These are phyloP conservation scores for Diarsia mendica DNA, from an alignment of 2,888 invertebrate genomes.

Conservation along the genomic window DNA sequence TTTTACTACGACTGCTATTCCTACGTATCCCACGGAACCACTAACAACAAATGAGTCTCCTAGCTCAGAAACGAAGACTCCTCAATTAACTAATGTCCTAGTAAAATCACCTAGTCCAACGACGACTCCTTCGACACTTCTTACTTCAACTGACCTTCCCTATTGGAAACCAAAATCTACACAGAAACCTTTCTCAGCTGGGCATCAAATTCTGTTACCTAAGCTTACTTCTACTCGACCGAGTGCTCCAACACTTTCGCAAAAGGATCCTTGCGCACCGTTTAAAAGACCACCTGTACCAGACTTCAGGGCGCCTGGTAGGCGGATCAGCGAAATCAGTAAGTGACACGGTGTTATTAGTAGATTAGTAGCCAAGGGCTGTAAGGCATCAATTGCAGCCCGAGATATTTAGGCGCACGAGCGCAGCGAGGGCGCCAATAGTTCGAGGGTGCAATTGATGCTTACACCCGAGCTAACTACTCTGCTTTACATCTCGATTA, in stretches of 20 bases:
- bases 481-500: too few relatives aligned
- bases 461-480: too few relatives aligned
- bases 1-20: background rate
- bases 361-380: too few relatives aligned
- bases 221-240: background rate
- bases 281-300: slow-evolving; percentile 61
- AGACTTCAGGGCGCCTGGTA: slow-evolving; percentile 69
- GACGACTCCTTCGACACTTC: background rate
- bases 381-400: too few relatives aligned
- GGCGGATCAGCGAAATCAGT: slow-evolving; percentile 77
- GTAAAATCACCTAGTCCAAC: background rate
- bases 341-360: slow-evolving; percentile 52
- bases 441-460: too few relatives aligned
- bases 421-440: too few relatives aligned
- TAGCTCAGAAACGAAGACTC: background rate
- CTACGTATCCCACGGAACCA: background rate
- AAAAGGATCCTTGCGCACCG: slow-evolving; percentile 36
- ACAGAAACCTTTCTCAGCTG: background rate
- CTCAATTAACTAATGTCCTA: slow-evolving; percentile 3
- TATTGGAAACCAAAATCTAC: slow-evolving; percentile 25
- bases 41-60: background rate
- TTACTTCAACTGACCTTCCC: slow-evolving; percentile 26
- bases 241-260: background rate
- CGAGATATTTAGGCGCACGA: too few relatives aligned
- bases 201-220: background rate